These are phyloP conservation scores for Cuculus canorus DNA, from an alignment of 2,797 vertebrate genomes.

Conservation along the genomic window DNA sequence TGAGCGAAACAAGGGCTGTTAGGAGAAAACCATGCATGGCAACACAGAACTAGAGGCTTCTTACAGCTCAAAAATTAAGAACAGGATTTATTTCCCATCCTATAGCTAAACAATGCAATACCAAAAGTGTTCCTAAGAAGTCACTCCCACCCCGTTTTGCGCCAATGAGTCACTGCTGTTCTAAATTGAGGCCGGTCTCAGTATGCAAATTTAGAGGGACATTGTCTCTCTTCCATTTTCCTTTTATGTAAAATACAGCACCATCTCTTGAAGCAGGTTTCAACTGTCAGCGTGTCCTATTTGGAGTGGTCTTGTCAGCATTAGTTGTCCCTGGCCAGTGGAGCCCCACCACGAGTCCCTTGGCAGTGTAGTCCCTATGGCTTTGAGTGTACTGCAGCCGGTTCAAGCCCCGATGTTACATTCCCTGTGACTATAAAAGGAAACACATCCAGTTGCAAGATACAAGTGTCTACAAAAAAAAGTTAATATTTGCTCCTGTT, in stretches of 20 bases:
- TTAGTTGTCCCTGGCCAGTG: background rate
- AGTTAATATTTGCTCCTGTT: background rate
- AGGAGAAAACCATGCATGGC: background rate
- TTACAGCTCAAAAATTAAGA: background rate
- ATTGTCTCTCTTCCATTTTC: background rate
- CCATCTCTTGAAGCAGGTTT: background rate
- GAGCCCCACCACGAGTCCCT: background rate
- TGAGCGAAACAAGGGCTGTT: background rate
- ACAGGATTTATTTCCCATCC: background rate
- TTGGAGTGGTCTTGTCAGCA: background rate
- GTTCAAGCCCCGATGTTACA: background rate
- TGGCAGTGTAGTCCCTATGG: background rate
- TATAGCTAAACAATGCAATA: background rate
- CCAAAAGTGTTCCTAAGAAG: background rate
- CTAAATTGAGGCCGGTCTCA: background rate
- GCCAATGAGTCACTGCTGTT: background rate
- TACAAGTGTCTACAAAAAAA: background rate
- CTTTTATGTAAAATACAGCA: background rate
- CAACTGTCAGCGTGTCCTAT: background rate
- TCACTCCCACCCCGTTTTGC: background rate
- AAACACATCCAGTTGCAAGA: background rate
- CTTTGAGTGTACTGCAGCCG: background rate
- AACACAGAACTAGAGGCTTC: background rate
- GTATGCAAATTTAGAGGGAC: background rate
- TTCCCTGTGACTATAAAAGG: background rate